Percentiles rank a stretch among this genome's conserved stretches.
These are phyloP conservation scores for Sinocyclocheilus anophthalmus DNA, from an alignment of 2,113 vertebrate species.

Conservation along the genomic window DNA sequence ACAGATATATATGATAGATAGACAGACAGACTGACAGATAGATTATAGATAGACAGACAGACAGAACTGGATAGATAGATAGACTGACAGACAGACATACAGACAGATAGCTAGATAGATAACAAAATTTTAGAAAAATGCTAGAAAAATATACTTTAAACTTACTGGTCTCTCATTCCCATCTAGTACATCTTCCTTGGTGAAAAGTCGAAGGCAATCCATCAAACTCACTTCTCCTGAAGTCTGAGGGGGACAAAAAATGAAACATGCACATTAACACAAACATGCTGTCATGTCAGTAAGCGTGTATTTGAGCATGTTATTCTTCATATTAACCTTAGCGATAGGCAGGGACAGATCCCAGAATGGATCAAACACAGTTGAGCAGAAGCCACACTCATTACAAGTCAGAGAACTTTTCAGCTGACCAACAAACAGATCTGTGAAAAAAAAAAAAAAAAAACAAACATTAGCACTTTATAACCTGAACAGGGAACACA, in stretches of 20 bases:
- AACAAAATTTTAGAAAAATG: no score
- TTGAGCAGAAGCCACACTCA: constrained; percentile 90
- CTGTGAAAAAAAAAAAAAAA: constrained; percentile 64
- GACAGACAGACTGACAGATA: no score
- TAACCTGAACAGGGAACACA: background rate
- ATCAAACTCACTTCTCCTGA: constrained; percentile 86
- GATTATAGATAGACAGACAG: no score
- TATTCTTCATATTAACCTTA: constrained; percentile 76
- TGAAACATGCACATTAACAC: background rate
- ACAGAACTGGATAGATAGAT: no score
- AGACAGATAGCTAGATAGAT: no score
- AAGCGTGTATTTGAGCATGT: background rate
- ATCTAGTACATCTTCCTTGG: constrained; percentile 92
- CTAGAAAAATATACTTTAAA: background rate
- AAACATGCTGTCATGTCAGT: background rate
- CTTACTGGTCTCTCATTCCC: constrained; percentile 93
- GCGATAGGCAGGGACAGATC: constrained; percentile 93
- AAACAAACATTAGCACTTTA: background rate
- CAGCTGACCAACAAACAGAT: constrained; percentile 95
- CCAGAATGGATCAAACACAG: constrained; percentile 96
- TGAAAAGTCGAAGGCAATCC: constrained; percentile 93
- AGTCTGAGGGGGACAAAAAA: constrained; percentile 72
- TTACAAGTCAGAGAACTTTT: constrained; percentile 94
- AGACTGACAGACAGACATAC: no score
- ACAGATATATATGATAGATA: no score